Evolutionary conservation across 35 echinoderm and acorn worm genomes (phyloP).

Genomic region (Ophiothrix spiculata): DNA sequence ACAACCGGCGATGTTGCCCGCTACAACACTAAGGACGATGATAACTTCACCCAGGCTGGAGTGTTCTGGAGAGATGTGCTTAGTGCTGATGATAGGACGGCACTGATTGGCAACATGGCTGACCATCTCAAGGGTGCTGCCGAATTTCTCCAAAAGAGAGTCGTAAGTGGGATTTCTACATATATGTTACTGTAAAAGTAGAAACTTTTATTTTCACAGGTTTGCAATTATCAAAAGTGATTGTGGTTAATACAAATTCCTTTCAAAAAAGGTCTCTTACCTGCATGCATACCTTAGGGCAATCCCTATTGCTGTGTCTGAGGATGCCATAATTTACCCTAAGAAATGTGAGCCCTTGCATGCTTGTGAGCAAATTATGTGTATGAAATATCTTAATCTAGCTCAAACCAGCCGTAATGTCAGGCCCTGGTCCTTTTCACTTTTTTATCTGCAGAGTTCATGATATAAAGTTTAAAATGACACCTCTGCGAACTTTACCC

Average conservation of each 20-base stretch:
- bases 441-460: background rate
- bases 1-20: conserved; percentile 48
- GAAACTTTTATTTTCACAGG: too few relatives aligned
- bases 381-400: background rate
- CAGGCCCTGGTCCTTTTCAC: background rate
- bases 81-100: conserved; percentile 38
- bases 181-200: background rate
- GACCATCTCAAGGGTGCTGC: conserved; percentile 75
- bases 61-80: conserved; percentile 82
- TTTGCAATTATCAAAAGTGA: too few relatives aligned
- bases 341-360: background rate
- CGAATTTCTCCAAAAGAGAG: conserved; percentile 85
- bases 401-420: background rate
- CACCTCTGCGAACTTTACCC: too few relatives aligned
- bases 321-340: background rate
- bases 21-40: conserved; percentile 74
- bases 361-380: background rate
- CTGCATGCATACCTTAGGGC: too few relatives aligned
- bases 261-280: too few relatives aligned
- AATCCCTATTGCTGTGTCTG: background rate
- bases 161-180: conserved; percentile 50
- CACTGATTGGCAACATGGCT: conserved; percentile 81
- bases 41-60: conserved; percentile 79
- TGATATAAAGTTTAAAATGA: too few relatives aligned
- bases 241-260: too few relatives aligned